Evolutionary conservation across 2,888 invertebrate genomes (phyloP).

Genomic region (Drosophila niveifrons): DNA sequence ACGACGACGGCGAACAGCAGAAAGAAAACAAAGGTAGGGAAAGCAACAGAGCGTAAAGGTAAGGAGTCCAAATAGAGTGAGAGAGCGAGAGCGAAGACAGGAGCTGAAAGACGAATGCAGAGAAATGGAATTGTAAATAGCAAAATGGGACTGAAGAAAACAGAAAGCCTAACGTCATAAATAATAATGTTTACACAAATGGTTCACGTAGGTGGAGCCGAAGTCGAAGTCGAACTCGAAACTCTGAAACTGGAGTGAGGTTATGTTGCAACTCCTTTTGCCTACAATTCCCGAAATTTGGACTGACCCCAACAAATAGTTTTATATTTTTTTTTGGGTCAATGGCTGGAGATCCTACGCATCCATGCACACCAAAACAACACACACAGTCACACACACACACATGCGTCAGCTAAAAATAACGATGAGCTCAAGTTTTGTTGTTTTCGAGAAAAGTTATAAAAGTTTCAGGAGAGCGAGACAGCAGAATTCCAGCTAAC

Average conservation of each 20-base stretch:
- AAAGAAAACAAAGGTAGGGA: slow-evolving; percentile 42
- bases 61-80: slow-evolving; percentile 61
- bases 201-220: slow-evolving; percentile 60
- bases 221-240: slow-evolving; percentile 4
- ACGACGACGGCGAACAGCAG: slow-evolving; percentile 6
- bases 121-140: slow-evolving; percentile 58
- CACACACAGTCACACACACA: slow-evolving; percentile 5
- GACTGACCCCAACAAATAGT: slow-evolving; percentile 12
- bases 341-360: slow-evolving; percentile 67
- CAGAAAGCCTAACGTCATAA: slow-evolving; percentile 54
- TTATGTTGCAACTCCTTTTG: slow-evolving; percentile 58
- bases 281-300: slow-evolving; percentile 40
- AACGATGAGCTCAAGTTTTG: slow-evolving; percentile 72
- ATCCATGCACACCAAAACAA: slow-evolving; percentile 26
- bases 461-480: slow-evolving; percentile 63
- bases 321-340: slow-evolving; percentile 55
- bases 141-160: slow-evolving; percentile 24
- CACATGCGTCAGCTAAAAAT: slow-evolving; percentile 62
- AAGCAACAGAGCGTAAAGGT: slow-evolving; percentile 70
- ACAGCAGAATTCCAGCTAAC: slow-evolving; percentile 61
- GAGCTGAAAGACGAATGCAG: slow-evolving; percentile 15
- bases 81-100: background rate
- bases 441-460: slow-evolving; percentile 68
- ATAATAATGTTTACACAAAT: slow-evolving; percentile 79
- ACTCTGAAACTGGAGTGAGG: slow-evolving; percentile 1